Evolutionary conservation across 30 jellyfish, hydroid and myxozoan species (phyloP).

Genomic region (Turritopsis dohrnii): DNA sequence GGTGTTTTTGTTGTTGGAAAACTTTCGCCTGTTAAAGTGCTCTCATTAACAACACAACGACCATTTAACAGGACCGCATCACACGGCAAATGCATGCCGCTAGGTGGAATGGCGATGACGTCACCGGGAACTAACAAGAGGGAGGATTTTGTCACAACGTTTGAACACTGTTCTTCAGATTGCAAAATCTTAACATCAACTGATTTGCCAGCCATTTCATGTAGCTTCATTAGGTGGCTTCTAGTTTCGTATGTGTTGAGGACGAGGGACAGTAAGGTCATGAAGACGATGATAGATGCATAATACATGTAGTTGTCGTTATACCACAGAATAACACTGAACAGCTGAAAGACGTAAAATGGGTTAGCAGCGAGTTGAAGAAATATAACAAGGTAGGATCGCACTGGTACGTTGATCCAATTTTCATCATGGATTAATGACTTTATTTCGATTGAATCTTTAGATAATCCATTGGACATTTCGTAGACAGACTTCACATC

Average conservation of each 20-base stretch:
- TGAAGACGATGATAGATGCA: slow-evolving; percentile 24
- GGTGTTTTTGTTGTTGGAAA: slow-evolving; percentile 37
- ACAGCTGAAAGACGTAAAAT: slow-evolving; percentile 35
- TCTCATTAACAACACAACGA: slow-evolving; percentile 40
- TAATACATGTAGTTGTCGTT: slow-evolving; percentile 24
- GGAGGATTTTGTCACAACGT: slow-evolving; percentile 30
- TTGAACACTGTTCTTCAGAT: background rate
- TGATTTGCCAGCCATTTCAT: slow-evolving; percentile 30
- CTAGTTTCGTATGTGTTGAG: slow-evolving; percentile 29
- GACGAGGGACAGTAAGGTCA: slow-evolving; percentile 21
- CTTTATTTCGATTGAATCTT: background rate
- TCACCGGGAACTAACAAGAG: slow-evolving; percentile 46
- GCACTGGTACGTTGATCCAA: slow-evolving; percentile 26
- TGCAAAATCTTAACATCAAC: background rate
- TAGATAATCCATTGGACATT: slow-evolving; percentile 20
- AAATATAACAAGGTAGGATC: slow-evolving; percentile 14
- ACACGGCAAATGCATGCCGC: slow-evolving; percentile 28
- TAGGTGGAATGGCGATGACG: slow-evolving; percentile 24
- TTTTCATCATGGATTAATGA: slow-evolving; percentile 13
- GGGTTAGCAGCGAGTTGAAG: slow-evolving; percentile 24
- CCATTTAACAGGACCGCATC: slow-evolving; percentile 39
- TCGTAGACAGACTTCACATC: background rate
- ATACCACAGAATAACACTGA: slow-evolving; percentile 35
- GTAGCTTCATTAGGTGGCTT: slow-evolving; percentile 21
- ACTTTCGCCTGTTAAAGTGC: slow-evolving; percentile 46